Base-by-base conservation (phyloP, 2,113 vertebrate species). In the Trematocara zebra region DNA sequence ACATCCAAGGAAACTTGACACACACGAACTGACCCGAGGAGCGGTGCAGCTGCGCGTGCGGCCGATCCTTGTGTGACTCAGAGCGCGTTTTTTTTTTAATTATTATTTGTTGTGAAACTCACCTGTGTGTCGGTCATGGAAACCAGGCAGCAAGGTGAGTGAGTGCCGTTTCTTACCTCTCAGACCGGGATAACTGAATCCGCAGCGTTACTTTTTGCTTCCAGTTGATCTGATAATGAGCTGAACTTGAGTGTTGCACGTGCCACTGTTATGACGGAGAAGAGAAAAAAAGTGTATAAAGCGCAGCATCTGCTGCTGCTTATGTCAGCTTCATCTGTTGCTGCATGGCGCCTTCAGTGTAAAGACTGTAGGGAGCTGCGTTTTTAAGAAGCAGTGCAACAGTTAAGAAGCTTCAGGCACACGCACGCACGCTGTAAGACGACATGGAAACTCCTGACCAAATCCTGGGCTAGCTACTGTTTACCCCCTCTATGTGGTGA, bases 131-230 rank as follows among this genome's bases (percentile, higher is more conserved):
- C 37, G 6, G 80, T 53, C 61, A 97, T 97, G 96, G 96, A 96
- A 89, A 94, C 91, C 74, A 93, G 91, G 84, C 96, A 96, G 86
- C 96, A 96, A 93, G 96, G 96, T 97, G 88, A 95, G 95, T 64
- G 59, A 37, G 33, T 64, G 59, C 59, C 18, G 10, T 64, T 64
- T 64, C 67, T 47, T 14, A 8, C 31, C 42, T 15, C 8, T 23
- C 37, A 35, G n/a, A 42, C 6, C 7, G 11, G 44, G 15, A 76
- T 49, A 44, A 72, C n/a, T 44, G 37, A 72, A 26, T 23, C 10
- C 4, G 35, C 53, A 7, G 78, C 56, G 4, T 47, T n/a, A 2
- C 23, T 18, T 33, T 37, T 51, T 49, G 49, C 49, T 20, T 69
- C 42, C 59, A 14, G 61, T 47, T 37, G 56, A 35, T 18, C 53